A percentile compares a stretch with the other conserved stretches of the same genome.
Conservation (phyloP, 2,888 invertebrate species). For the Eupithecia subfuscata region DNA sequence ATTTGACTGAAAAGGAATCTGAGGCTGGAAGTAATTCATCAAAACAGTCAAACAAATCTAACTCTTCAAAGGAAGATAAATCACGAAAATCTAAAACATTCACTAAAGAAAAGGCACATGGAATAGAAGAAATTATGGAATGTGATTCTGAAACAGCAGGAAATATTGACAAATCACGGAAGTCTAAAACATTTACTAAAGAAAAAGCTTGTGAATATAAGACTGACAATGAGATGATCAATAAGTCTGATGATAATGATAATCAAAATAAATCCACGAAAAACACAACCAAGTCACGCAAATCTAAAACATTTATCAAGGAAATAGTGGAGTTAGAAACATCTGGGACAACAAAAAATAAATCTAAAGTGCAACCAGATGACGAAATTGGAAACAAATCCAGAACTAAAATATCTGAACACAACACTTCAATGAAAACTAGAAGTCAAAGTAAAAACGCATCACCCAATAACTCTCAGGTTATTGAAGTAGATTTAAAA, state of each 20-base stretch:
- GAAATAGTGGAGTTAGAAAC: conserved; percentile 21
- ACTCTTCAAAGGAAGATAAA: conserved; percentile 43
- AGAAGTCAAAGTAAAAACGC: conserved; percentile 21
- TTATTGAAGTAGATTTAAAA: conserved; percentile 10
- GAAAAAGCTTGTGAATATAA: conserved; percentile 15
- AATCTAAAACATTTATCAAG: conserved; percentile 30
- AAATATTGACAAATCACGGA: conserved; percentile 19
- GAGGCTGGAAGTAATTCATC: conserved; percentile 42
- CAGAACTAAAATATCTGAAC: conserved; percentile 15
- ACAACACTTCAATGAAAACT: conserved; percentile 29
- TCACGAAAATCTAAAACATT: conserved; percentile 34
- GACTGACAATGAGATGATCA: conserved; percentile 3
- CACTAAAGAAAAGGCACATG: conserved; percentile 17
- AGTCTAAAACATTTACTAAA: conserved; percentile 30
- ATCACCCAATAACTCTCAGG: conserved; percentile 18
- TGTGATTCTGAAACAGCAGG: conserved; percentile 7
- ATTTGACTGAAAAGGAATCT: conserved; percentile 57
- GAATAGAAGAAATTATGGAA: conserved; percentile 11
- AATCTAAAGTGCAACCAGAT: conserved; percentile 1
- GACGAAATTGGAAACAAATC: conserved; percentile 25
- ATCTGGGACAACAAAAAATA: conserved; percentile 13
- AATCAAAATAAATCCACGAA: conserved; percentile 3
- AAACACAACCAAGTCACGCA: conserved; percentile 18
- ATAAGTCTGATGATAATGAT: conserved; percentile 10
- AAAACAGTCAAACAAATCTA: conserved; percentile 50